These are phyloP conservation scores for Pelusios castaneus DNA, from an alignment of 2,113 vertebrate genomes.

Conservation along the genomic window DNA sequence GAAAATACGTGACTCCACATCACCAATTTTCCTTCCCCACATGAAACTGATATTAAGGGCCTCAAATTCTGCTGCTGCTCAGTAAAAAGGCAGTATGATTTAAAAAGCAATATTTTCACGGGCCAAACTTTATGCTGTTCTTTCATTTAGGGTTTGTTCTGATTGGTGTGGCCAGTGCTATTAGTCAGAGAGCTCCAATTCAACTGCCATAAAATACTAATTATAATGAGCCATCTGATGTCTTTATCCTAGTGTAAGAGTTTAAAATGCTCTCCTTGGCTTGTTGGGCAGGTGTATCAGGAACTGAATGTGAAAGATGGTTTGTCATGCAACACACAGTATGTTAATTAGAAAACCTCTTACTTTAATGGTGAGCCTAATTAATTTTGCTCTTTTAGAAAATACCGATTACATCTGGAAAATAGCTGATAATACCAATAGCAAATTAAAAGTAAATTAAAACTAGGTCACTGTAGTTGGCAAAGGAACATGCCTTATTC, in stretches of 20 bases:
- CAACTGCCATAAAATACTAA: constrained; percentile 6
- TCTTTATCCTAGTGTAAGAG: not conserved
- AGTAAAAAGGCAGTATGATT: not conserved
- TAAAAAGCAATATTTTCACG: not conserved
- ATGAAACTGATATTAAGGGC: not conserved
- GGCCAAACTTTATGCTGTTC: not conserved
- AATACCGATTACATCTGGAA: constrained; percentile 22
- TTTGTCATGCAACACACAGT: not conserved
- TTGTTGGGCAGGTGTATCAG: not conserved
- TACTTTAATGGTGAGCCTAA: not conserved
- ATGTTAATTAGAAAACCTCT: constrained; percentile 42
- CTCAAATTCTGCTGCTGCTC: not conserved
- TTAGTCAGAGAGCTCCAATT: not conserved
- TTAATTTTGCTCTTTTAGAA: constrained; percentile 22
- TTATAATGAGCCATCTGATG: not conserved
- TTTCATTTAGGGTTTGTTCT: not conserved
- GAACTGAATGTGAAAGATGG: not conserved
- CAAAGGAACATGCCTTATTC: not conserved
- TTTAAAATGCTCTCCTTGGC: not conserved
- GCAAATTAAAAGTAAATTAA: constrained; percentile 1
- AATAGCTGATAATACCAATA: not conserved
- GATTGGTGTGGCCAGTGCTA: not conserved
- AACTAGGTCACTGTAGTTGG: not conserved
- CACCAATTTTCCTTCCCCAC: not conserved
- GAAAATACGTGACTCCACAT: not conserved